These are phyloP conservation scores for Drosophila dives DNA, from an alignment of 2,888 invertebrate genomes.

Conservation along the genomic window DNA sequence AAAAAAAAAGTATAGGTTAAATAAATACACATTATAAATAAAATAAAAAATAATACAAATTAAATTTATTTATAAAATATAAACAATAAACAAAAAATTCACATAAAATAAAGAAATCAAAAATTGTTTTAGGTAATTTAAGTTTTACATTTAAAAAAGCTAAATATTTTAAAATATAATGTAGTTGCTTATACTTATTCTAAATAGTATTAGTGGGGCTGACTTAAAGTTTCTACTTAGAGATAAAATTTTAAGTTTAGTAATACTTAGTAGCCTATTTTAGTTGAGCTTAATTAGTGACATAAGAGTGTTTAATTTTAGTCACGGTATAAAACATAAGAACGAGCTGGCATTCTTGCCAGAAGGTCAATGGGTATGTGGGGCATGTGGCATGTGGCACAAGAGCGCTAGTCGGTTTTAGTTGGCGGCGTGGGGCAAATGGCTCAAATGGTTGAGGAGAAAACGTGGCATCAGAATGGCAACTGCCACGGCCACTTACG, in stretches of 20 bases:
- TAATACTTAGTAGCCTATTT: not conserved
- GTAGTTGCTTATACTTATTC: not conserved
- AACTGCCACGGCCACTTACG: conserved; percentile 80
- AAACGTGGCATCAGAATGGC: conserved; percentile 80
- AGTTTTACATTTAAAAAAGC: not conserved
- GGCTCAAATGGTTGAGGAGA: conserved; percentile 49
- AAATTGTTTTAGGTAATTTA: not conserved
- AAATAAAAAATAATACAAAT: not conserved
- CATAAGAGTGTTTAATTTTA: conserved; percentile 13
- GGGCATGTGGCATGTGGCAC: conserved; percentile 9
- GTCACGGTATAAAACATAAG: conserved; percentile 42
- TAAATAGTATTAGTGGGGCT: not conserved
- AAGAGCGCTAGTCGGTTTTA: conserved; percentile 15
- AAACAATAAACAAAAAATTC: not conserved
- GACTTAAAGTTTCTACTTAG: not conserved
- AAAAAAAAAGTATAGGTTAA: not conserved
- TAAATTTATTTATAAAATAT: not conserved
- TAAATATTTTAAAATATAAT: not conserved
- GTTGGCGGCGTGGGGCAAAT: conserved; percentile 13
- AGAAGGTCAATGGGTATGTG: conserved; percentile 33
- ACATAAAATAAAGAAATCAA: too few species aligned
- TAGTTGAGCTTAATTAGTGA: not conserved
- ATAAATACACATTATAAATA: not conserved
- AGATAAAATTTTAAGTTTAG: not conserved
- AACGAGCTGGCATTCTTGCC: conserved; percentile 55